Conservation (phyloP, 1,140 invertebrate genomes). For the Nixonia krombeini region DNA sequence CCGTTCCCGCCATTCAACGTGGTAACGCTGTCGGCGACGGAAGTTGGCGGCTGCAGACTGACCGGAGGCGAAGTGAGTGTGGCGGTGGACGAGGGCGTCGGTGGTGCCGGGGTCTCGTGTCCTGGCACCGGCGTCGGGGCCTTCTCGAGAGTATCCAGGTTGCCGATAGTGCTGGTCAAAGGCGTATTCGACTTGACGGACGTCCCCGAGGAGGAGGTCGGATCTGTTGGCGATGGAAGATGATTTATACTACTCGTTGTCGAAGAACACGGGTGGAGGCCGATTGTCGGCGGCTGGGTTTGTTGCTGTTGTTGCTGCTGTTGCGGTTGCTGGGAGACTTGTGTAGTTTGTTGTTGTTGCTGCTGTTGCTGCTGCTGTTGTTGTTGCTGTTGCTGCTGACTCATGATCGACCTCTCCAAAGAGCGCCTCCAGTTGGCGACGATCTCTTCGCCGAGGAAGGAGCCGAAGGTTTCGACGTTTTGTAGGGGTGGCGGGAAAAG, state of each 20-base stretch:
- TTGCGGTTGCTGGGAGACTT: conserved; percentile 50
- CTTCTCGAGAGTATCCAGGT: conserved; percentile 62
- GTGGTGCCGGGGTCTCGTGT: conserved; percentile 68
- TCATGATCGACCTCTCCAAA: conserved; percentile 77
- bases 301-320: conserved; percentile 48
- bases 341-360: conserved; percentile 49
- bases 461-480: conserved; percentile 80
- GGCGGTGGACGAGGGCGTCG: conserved; percentile 64
- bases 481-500: conserved; percentile 75
- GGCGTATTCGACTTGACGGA: conserved; percentile 68
- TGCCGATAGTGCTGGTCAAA: conserved; percentile 47
- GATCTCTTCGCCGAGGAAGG: conserved; percentile 82
- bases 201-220: conserved; percentile 58
- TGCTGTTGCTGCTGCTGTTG: conserved; percentile 48
- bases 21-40: conserved; percentile 13
- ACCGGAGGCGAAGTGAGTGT: conserved; percentile 63
- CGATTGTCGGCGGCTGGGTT: conserved; percentile 43
- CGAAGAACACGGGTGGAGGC: conserved; percentile 57
- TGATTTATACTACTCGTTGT: conserved; percentile 64
- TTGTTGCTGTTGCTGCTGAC: conserved; percentile 66
- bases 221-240: conserved; percentile 69
- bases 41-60: conserved; percentile 40
- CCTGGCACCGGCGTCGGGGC: conserved; percentile 65
- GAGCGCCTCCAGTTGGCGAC: conserved; percentile 83
- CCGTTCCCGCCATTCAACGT: conserved; percentile 44